Base-by-base conservation (phyloP, 2,797 vertebrate genomes). In the Leptodactylus fallax region DNA sequence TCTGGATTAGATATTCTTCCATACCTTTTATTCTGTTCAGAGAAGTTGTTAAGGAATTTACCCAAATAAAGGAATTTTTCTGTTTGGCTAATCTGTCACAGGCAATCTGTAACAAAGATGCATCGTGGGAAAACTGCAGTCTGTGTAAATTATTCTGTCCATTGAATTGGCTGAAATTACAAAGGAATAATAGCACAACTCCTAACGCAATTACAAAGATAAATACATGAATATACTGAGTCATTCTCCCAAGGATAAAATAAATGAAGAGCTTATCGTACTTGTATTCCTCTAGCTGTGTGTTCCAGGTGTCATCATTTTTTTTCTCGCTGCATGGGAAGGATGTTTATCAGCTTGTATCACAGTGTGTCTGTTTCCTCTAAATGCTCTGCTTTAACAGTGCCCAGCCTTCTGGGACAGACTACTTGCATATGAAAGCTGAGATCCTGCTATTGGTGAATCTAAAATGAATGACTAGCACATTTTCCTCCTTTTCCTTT, bases 1-100 rank as follows among this genome's bases (percentile, higher is more conserved):
- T 93, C 79, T 3, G 71, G 56, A 1, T n/a, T 81, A 87, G 0
- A 5, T 92, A 93, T 0, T 47, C 71, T 23, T 91, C 91, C 0
- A 0, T 12, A 84, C 93, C 94, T 8, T 51, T 85, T 9, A 53
- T 13, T 60, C 45, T 81, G 8, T 67, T 79, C 45, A 63, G 17
- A 3, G 79, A 19, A 8, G 27, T 58, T 63, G 6, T 17, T n/a
- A 81, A 36, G 13, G 36, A 45, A n/a, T 80, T 53, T 21, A 23
- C 78, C 83, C 65, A 85, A 23, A 88, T 61, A 61, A 85, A 88
- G 67, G 56, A 25, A 81, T 80, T 88, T 36, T 81, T 60, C 21
- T 55, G 74, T 74, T 65, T 67, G 4, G 17, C 8, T 10, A 85
- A 8, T 53, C 56, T 63, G 23, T 88, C 67, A 67, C 87, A 88